phyloP scores from a whole-genome alignment of 2,888 invertebrate genomes.

The Camptogramma bilineatum region DNA sequence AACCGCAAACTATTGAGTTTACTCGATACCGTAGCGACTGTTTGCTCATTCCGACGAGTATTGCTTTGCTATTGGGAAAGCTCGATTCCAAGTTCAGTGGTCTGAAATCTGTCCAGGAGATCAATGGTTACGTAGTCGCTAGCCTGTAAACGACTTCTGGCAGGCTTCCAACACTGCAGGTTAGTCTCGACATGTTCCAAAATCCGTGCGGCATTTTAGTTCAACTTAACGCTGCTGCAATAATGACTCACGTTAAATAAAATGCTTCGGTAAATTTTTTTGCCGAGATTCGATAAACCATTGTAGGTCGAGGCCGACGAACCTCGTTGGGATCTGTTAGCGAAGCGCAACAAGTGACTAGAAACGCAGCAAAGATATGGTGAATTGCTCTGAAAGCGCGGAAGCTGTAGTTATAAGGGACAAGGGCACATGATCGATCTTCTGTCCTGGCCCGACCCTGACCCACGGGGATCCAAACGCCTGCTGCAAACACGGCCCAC shows the following conservation, averaged over 20 bases:
- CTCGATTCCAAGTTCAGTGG: conserved; percentile 36
- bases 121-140: conserved; percentile 41
- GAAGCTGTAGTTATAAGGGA: conserved; percentile 50
- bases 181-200: conserved; percentile 50
- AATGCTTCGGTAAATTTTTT: conserved; percentile 25
- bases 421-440: conserved; percentile 71
- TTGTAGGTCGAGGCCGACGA: conserved; percentile 31
- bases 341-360: conserved; percentile 52
- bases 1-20: conserved; percentile 44
- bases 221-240: conserved; percentile 46
- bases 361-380: conserved; percentile 35
- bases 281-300: conserved; percentile 27
- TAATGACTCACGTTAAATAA: conserved; percentile 41
- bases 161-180: conserved; percentile 54
- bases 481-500: conserved; percentile 43
- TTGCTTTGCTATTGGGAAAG: conserved; percentile 34
- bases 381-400: conserved; percentile 32
- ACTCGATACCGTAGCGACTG: conserved; percentile 27
- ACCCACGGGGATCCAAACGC: conserved; percentile 56
- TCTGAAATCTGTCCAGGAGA: conserved; percentile 38
- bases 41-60: conserved; percentile 31
- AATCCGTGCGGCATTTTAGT: conserved; percentile 44
- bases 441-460: conserved; percentile 68
- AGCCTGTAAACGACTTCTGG: conserved; percentile 48
- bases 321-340: conserved; percentile 27